Evolutionary conservation across 1,140 invertebrate genomes (phyloP), one percentile per base, ranked within the genome.

Genomic region (Drosophila truncata): DNA sequence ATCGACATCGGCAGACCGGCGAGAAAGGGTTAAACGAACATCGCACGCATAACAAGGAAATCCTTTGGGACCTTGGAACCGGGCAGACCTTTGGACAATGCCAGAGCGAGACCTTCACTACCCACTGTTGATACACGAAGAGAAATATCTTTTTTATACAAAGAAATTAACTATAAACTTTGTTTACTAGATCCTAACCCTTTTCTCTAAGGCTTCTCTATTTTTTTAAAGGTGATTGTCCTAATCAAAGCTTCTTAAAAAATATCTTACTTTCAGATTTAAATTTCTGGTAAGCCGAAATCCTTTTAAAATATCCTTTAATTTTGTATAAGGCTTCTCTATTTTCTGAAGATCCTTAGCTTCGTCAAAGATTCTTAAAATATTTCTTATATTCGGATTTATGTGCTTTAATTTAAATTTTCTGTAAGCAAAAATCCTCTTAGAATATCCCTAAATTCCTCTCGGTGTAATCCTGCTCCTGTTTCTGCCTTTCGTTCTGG

Each of bases 11-110:
- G 37, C 52, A 42, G 39, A 29, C 55, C 39, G 33, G 31, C 18
- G 29, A 47, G 59, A 25, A 65, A 84, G 84, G 83, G 83, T 87
- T 87, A 88, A 87, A 84, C 84, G 82, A 88, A 88, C 73, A 82
- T 90, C 81, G 85, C 69, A 88, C 84, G 84, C 84, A 88, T 88
- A 88, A 90, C 84, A 90, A 88, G 84, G 85, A 88, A 88, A 88
- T 88, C 84, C 84, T 88, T 88, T 88, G 84, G 84, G 84, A 88
- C 80, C 84, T 82, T 78, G 80, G 83, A 70, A 70, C 58, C 67
- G 75, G 67, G 59, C 64, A 58, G 69, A 77, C 64, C 25, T 39
- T 63, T 52, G 63, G 75, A 88, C 84, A 88, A 82, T 82, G 82
- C 73, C 62, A 41, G 29, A 41, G 25, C 42, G 35, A 54, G 66